These are phyloP conservation scores for Ectemnius continuus DNA, from an alignment of 2,888 invertebrate species.

Conservation along the genomic window DNA sequence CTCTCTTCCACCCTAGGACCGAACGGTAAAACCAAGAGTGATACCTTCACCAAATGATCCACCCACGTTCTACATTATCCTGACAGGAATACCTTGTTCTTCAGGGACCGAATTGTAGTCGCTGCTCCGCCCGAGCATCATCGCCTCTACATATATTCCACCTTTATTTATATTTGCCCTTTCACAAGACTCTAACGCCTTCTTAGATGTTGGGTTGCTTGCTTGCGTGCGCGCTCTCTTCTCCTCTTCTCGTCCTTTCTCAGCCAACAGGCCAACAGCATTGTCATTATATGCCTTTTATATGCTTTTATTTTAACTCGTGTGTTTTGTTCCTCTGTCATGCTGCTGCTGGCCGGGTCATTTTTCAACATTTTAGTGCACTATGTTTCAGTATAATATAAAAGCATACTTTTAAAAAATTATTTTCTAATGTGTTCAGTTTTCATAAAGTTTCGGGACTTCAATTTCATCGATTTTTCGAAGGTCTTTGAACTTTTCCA, in stretches of 20 bases:
- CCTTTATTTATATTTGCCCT: slow-evolving; percentile 48
- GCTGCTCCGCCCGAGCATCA: slow-evolving; percentile 34
- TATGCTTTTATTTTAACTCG: too few species aligned
- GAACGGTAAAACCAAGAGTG: slow-evolving; percentile 33
- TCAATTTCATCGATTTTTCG: too few species aligned
- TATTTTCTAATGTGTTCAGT: too few species aligned
- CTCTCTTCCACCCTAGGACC: slow-evolving; percentile 6
- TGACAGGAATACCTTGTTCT: slow-evolving; percentile 48
- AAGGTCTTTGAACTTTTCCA: too few species aligned
- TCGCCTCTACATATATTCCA: neutral
- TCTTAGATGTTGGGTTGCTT: slow-evolving; percentile 17
- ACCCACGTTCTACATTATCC: slow-evolving; percentile 51
- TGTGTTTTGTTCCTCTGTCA: neutral
- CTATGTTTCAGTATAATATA: too few species aligned
- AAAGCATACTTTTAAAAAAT: too few species aligned
- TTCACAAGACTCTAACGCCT: slow-evolving; percentile 57
- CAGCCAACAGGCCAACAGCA: slow-evolving; percentile 37
- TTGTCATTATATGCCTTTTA: slow-evolving; percentile 27
- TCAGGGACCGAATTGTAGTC: slow-evolving; percentile 27
- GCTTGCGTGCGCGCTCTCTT: too few species aligned
- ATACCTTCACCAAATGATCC: slow-evolving; percentile 46
- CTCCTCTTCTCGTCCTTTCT: slow-evolving; percentile 34
- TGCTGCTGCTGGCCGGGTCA: neutral
- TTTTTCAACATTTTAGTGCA: too few species aligned
- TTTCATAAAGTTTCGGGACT: too few species aligned